These are phyloP conservation scores for Odontothrips loti DNA, from an alignment of 2,888 invertebrate species.

Conservation along the genomic window DNA sequence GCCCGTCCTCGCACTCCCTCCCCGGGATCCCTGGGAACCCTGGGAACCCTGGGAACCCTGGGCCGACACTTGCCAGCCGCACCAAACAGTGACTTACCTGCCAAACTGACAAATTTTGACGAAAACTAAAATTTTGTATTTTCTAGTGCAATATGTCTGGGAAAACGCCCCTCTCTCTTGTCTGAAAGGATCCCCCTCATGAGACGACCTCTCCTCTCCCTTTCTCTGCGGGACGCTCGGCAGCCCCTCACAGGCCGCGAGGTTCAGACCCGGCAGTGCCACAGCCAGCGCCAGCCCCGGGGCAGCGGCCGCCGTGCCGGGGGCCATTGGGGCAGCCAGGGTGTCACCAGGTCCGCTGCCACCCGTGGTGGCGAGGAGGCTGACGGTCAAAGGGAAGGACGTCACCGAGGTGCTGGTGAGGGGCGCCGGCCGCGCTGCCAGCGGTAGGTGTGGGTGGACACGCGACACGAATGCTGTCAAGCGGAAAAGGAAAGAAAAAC, in stretches of 20 bases:
- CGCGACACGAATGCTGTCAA: not conserved
- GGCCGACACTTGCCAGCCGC: not conserved
- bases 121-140: no score
- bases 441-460: not conserved
- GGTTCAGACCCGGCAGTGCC: not conserved
- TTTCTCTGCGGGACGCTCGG: not conserved
- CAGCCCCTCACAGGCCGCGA: not conserved
- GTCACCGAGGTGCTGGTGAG: not conserved
- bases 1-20: not conserved
- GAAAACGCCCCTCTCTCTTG: no score
- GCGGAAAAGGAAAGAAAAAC: no score
- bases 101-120: no score
- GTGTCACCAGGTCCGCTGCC: no score
- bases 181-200: no score
- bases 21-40: not conserved
- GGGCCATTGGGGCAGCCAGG: no score
- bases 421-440: not conserved
- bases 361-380: not conserved
- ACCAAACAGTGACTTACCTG: not conserved
- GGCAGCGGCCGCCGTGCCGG: no score
- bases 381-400: not conserved
- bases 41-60: not conserved
- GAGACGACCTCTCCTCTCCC: not conserved
- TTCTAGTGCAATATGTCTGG: no score
- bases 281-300: not conserved